Conservation (phyloP, 2,888 invertebrate genomes). For the Drosophila lutescens region DNA sequence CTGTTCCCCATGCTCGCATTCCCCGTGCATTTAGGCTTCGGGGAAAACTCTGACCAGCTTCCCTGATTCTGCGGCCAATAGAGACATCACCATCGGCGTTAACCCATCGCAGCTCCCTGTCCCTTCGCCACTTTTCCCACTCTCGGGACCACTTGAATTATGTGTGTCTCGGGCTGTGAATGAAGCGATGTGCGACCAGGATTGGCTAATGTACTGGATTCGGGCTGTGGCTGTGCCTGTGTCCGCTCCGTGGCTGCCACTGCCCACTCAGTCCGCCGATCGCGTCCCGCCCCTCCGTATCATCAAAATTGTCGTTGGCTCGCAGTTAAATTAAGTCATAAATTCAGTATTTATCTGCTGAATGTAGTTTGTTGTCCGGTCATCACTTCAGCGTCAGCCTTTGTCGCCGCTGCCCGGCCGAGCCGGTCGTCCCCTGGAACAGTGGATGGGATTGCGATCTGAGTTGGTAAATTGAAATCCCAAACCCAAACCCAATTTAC, state of each 20-base stretch:
- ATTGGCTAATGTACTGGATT: conserved; percentile 68
- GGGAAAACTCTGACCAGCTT: conserved; percentile 62
- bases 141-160: conserved; percentile 60
- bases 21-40: conserved; percentile 19
- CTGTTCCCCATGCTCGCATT: conserved; percentile 23
- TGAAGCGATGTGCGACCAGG: conserved; percentile 76
- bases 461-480: too few relatives aligned
- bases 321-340: conserved; percentile 84
- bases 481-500: too few relatives aligned
- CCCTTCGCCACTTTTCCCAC: conserved; percentile 3
- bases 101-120: conserved; percentile 26
- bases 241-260: conserved; percentile 67
- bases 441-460: conserved; percentile 8
- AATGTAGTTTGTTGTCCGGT: conserved; percentile 82
- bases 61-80: conserved; percentile 67
- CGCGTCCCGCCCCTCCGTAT: conserved; percentile 47
- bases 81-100: conserved; percentile 67
- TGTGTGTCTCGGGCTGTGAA: conserved; percentile 73
- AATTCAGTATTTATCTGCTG: conserved; percentile 84
- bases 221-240: conserved; percentile 22
- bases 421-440: conserved; percentile 38
- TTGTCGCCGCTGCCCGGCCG: conserved; percentile 59
- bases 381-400: conserved; percentile 75
- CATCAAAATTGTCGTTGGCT: conserved; percentile 80
- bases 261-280: conserved; percentile 67